Base-by-base conservation (phyloP, 2,888 invertebrate species). In the Drosophila conformis region DNA sequence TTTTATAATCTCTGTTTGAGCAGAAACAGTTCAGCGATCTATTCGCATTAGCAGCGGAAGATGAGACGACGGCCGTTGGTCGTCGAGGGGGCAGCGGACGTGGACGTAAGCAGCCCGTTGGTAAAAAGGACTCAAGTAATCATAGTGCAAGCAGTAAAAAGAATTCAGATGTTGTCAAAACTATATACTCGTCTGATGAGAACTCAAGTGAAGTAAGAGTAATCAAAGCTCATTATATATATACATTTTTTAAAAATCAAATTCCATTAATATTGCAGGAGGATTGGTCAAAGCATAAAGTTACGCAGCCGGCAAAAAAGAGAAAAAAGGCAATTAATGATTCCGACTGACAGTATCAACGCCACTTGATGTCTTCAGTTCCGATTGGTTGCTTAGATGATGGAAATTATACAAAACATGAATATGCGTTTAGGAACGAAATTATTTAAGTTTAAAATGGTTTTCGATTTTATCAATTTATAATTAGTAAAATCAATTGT, bases 251-350 rank as follows among this genome's bases (percentile, higher is more conserved):
- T 2, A 1, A 10, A 31, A 6, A 31, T 56, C 10, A 52, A 58
- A 49, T 60, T 25, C 4, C 8, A 25, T 15, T 46, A 4, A 31
- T 59, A 59, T 61, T 90, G 96, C 96, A 98, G 92, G 98, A 98
- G 94, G 98, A 97, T 94, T 96, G 97, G 91, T 96, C 97, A 31
- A 97, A 97, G 94, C 97, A 97, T 89, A 97, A 97, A 89, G 84
- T 90, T 36, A 81, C 90, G 93, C 97, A 97, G 94, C 96, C 97
- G 76, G 96, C 97, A 75, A 98, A 98, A 93, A 97, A 97, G 92
- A 95, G 98, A 93, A 97, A 97, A 96, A 97, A 97, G 94, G 96
- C 97, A 69, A 96, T 97, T 15, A 92, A 97, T 81, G 98, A 98
- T 94, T 98, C 98, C 94, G 98, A 98, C 95, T 98, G 96, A 97